phyloP scores from a whole-genome alignment of 2,113 vertebrate species.

The Rhinoptilus africanus region DNA sequence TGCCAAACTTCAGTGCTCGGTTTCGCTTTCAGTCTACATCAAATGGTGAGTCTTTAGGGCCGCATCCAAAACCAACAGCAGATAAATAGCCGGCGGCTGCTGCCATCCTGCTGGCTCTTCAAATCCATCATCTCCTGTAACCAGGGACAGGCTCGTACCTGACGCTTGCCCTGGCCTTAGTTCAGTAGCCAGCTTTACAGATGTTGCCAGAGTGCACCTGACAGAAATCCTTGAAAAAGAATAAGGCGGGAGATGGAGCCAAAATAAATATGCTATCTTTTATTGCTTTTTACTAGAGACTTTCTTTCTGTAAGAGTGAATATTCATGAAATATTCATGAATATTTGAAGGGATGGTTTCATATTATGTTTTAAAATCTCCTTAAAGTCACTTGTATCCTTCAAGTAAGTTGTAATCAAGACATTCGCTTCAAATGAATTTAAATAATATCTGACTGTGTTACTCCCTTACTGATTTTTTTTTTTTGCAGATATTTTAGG shows the following conservation, averaged over 20 bases:
- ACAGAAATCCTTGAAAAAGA: not conserved
- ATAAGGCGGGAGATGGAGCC: not conserved
- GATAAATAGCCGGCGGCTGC: not conserved
- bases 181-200: not conserved
- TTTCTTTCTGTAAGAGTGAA: not conserved
- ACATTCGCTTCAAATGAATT: not conserved
- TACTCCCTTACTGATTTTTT: not conserved
- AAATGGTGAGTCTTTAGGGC: not conserved
- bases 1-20: not conserved
- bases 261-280: not conserved
- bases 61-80: not conserved
- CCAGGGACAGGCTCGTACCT: not conserved
- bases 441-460: not conserved
- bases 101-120: not conserved
- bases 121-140: not conserved
- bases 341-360: slow-evolving; percentile 13
- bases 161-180: not conserved
- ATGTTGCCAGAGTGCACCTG: not conserved
- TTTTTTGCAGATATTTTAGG: not conserved
- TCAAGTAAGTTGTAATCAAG: not conserved
- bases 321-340: not conserved
- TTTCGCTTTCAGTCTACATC: not conserved
- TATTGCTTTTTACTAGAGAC: not conserved
- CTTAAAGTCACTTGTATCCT: not conserved
- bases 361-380: not conserved